Conservation (phyloP, 1,140 invertebrate species). For the Platorchestia sp. region DNA sequence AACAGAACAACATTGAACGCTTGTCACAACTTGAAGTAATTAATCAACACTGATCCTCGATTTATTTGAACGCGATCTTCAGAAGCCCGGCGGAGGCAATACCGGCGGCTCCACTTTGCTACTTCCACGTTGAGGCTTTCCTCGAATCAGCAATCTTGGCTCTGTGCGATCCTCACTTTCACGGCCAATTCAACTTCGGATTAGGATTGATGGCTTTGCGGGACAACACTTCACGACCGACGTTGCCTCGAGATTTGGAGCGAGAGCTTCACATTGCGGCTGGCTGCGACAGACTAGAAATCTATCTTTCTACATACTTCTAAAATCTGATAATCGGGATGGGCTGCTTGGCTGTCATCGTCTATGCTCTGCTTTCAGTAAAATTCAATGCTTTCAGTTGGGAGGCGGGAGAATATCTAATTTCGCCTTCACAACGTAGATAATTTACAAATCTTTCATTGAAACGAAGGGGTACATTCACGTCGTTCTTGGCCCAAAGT, state of each 20-base stretch:
- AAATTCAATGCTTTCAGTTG: too few species aligned
- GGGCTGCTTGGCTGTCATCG: too few species aligned
- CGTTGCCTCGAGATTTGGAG: neutral
- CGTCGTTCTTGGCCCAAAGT: too few species aligned
- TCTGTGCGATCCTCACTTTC: neutral
- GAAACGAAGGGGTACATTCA: too few species aligned
- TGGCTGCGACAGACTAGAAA: neutral
- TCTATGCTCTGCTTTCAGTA: too few species aligned
- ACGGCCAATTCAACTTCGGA: neutral
- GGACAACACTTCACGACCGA: neutral
- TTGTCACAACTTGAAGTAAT: neutral
- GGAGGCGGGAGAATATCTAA: too few species aligned
- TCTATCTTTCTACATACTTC: too few species aligned
- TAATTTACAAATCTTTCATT: too few species aligned
- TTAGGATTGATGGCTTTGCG: neutral
- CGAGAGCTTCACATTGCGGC: neutral
- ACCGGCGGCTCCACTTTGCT: neutral
- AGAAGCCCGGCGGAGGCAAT: neutral
- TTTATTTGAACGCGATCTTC: neutral
- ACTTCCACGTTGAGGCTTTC: neutral
- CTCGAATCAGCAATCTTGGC: slow-evolving; percentile 6
- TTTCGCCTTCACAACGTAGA: too few species aligned
- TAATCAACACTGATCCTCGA: neutral
- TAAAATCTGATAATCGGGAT: too few species aligned
- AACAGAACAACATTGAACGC: neutral